Base-by-base conservation (phyloP, 2,797 vertebrate genomes). In the Rhinichthys osculus region DNA sequence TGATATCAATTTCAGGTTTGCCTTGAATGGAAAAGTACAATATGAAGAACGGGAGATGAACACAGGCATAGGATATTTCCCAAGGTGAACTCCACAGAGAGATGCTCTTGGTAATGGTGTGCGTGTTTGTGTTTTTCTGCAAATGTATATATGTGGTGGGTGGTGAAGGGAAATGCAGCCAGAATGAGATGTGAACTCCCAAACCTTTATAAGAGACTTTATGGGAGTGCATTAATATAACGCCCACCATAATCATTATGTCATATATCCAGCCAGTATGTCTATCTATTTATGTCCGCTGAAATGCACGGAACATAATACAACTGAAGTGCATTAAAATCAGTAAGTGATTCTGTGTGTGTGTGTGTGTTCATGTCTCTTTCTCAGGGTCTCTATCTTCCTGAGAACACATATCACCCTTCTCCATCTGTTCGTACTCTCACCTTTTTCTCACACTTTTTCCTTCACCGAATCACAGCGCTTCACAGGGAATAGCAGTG, bases 351-450 rank as follows among this genome's bases (percentile, higher is more conserved):
- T 64, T 79, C 23, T 76, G 1, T 52, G 5, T 5, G 16, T 52
- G 16, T 52, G 14, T 54, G 17, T 54, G 47, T 81, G 4, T 52
- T 50, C 23, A 30, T 66, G 10, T 69, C 2, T 89, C 62, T 86
- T 86, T 83, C 38, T 79, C 87, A 87, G 81, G 86, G 84, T 86
- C 71, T 81, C 83, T 77, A 50, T 73, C 77, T 78, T 84, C 62
- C 44, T 80, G 85, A 85, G 87, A 88, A 90, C 78, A 89, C 84
- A 76, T 78, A 84, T 90, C 83, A 91, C 85, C 81, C 89, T 86
- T 89, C 92, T 94, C 93, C 94, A 95, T 95, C 95, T 95, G 95
- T 92, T 95, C 91, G 81, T 91, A 81, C 94, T 94, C 92, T 94
- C 94, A 94, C 94, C 92, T 94, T 92, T 88, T 89, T 88, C 86